Base-by-base conservation (phyloP, 2,888 invertebrate genomes). In the Iphiclides podalirius region DNA sequence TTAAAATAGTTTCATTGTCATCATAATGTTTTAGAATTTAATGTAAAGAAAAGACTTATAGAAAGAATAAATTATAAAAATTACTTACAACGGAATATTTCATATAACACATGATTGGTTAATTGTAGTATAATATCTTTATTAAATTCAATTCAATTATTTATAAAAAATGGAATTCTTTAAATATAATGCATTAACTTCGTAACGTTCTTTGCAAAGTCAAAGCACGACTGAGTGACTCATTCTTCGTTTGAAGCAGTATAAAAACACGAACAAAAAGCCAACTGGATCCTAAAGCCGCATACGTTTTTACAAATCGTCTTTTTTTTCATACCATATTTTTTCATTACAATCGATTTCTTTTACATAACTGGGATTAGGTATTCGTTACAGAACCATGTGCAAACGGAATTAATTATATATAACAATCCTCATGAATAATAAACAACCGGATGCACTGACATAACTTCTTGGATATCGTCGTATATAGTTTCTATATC, bases 301-400 rank as follows among this genome's bases (percentile, higher is more conserved):
- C 11, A 31, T 31, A 11, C n/a, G 31, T 31, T n/a, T 15, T 38
- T 36, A 9, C 15, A n/a, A 37, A 26, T 26, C 26, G 36, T 45
- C 44, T 42, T 38, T 50, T 51, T 53, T 55, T 60, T 56, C 52
- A 34, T 17, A 1, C 31, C 14, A 7, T 6, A 17, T 15, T 23
- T 39, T 12, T 39, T 17, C 11, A 33, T 9, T 17, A 17, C 39
- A 40, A 17, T 14, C 39, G 39, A 35, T 40, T 35, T 41, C 26
- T 15, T 50, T 50, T 44, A 44, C 34, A 50, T 50, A 50, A 44
- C 49, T 11, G n/a, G 20, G 28, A 50, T 50, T 45, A 45, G 45
- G 40, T 40, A 45, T 50, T 35, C 39, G 11, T 14, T 40, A 13
- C 36, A 50, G 40, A 35, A 31, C 31, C 28, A 31, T 20, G 35